Evolutionary conservation across 2,113 vertebrate species (phyloP).

Genomic region (Labeo catla): DNA sequence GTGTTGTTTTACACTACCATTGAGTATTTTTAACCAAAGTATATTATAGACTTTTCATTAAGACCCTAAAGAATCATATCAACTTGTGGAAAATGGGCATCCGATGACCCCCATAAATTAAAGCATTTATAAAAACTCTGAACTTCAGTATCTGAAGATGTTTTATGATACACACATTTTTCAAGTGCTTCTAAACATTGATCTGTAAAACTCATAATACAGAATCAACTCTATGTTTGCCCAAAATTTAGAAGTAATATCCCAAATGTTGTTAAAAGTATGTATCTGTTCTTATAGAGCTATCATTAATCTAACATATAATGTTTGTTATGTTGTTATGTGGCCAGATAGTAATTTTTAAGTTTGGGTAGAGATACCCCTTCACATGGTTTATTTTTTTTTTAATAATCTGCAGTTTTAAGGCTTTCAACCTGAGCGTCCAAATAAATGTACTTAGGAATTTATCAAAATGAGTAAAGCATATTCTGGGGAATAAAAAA

Average conservation of each 20-base stretch:
- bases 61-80: too few relatives aligned
- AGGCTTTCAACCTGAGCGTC: neutral
- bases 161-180: neutral
- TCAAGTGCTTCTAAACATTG: neutral
- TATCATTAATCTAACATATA: neutral
- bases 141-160: neutral
- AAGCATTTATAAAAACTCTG: neutral
- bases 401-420: neutral
- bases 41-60: too few relatives aligned
- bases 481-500: neutral
- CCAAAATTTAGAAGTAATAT: neutral
- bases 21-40: too few relatives aligned
- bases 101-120: neutral
- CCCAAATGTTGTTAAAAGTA: neutral
- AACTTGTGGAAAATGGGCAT: too few relatives aligned
- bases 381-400: neutral
- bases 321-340: neutral
- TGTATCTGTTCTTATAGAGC: neutral
- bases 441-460: neutral
- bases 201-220: neutral
- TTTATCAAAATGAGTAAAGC: neutral
- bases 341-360: neutral
- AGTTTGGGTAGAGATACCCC: neutral
- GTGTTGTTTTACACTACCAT: too few relatives aligned
- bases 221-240: neutral